Evolutionary conservation across 2,797 vertebrate species (phyloP), one percentile per base, ranked within the genome.

Genomic region (Echeneis naucrates): DNA sequence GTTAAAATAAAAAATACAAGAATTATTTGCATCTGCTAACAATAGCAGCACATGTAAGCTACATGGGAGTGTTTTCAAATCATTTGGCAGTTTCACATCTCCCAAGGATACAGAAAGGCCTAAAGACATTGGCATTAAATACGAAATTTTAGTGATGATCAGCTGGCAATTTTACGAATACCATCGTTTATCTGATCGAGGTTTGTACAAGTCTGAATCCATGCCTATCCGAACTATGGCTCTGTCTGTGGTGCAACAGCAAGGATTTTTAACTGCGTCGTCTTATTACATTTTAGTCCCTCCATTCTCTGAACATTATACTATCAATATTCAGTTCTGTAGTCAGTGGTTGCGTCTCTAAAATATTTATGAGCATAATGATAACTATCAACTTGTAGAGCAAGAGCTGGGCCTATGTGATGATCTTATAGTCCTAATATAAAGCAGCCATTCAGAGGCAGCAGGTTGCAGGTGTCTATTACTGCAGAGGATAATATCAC

Each of bases 21-120:
- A 30, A n/a, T 55, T 45, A 63, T 76, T 78, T 80, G 42, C 24
- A 53, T 71, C 17, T 1, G 19, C 44, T 69, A n/a, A n/a, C n/a
- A n/a, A n/a, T n/a, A n/a, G n/a, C n/a, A n/a, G 55, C 48, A 51
- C 30, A 32, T 42, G 33, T 37, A 59, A 77, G 40, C 44, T 14
- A 19, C 24, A 48, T 27, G 12, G 23, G 3, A 27, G 40, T 23
- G 40, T 48, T 58, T 48, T 56, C 59, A 71, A 48, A 62, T 42
- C 13, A 40, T 73, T 51, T 13, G n/a, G 13, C 16, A 64, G 17
- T 58, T 68, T 55, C 5, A 45, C 12, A 44, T 2, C 14, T 77
- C 33, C 8, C 26, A 73, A 69, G 27, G 14, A 42, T 13, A 38
- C 37, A 35, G 21, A 37, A 5, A 42, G 51, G 23, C 5, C 14